These are phyloP conservation scores for Rhopilema esculentum DNA, from an alignment of 30 jellyfish, hydroid and myxozoan genomes.

Conservation along the genomic window DNA sequence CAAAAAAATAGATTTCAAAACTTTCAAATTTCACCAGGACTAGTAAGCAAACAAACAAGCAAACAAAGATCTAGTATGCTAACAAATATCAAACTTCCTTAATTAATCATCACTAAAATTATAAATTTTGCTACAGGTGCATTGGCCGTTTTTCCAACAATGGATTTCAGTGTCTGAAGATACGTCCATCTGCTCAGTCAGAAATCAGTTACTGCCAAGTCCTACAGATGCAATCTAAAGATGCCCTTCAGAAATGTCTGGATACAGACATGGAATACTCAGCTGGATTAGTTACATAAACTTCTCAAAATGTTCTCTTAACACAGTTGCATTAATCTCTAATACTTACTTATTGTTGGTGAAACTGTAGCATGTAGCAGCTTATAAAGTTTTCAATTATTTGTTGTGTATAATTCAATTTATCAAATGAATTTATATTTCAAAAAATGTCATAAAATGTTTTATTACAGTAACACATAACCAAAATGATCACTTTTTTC, in stretches of 20 bases:
- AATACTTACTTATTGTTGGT: background rate
- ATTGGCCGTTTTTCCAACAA: slow-evolving; percentile 55
- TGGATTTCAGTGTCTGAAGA: slow-evolving; percentile 50
- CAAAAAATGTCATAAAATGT: no score
- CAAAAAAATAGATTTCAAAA: no score
- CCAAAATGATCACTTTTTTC: no score
- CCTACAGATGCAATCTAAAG: slow-evolving; percentile 36
- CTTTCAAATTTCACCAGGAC: no score
- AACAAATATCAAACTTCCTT: background rate
- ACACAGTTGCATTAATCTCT: background rate
- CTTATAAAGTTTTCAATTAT: background rate
- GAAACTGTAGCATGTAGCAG: background rate
- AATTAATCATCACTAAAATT: background rate
- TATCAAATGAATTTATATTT: no score
- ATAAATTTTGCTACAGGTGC: slow-evolving; percentile 22
- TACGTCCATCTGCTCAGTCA: slow-evolving; percentile 23
- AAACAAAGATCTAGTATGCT: no score
- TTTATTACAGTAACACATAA: no score
- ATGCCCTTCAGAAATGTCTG: slow-evolving; percentile 36
- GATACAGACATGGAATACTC: slow-evolving; percentile 36
- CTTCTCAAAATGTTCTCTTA: background rate
- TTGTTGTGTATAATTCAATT: no score
- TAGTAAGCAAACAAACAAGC: no score
- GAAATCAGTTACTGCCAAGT: slow-evolving; percentile 25
- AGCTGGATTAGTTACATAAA: background rate